Base-by-base conservation (phyloP, 2,113 vertebrate species). In the Thalassoma bifasciatum region DNA sequence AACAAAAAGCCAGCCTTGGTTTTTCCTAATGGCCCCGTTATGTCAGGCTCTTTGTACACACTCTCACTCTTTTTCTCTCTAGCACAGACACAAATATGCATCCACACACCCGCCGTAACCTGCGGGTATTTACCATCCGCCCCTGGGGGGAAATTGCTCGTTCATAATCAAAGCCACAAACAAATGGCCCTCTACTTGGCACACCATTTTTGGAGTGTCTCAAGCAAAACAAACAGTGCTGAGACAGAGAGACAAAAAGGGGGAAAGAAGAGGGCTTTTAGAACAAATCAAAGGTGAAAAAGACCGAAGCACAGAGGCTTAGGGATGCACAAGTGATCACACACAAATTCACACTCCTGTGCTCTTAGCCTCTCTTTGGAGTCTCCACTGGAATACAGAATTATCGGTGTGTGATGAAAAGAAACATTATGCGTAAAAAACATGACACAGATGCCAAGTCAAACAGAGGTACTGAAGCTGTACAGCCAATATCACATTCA, bases 161-260 rank as follows among this genome's bases (percentile, higher is more conserved):
- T 87, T 87, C 75, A 82, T 73, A 88, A 80, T 86, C 78, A 83
- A 65, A 87, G 80, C n/a, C 44, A 65, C 60, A 84, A 86, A 89
- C 71, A 82, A 83, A 84, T 62, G 72, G 68, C 60, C 53, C 64
- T 81, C 46, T 10, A 52, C 64, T 71, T 53, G 52, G 77, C 63
- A 64, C 62, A 8, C 21, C 56, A 51, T 67, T 57, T 49, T 21
- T 66, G 60, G 56, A 87, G 59, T 4, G 70, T 84, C 64, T 82
- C 84, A 52, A 66, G 69, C 70, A 67, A 73, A 87, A 72, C 75
- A 76, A 70, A 79, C 73, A 67, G 68, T 1, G 36, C 21, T 7
- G 66, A 81, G 12, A 24, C 6, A 17, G 30, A 30, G 19, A 46
- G 46, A 10, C 19, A 0, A 2, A 12, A 62, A 5, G 44, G 17